These are phyloP conservation scores for Anoplophora glabripennis DNA, from an alignment of 1,140 invertebrate species.

Conservation along the genomic window DNA sequence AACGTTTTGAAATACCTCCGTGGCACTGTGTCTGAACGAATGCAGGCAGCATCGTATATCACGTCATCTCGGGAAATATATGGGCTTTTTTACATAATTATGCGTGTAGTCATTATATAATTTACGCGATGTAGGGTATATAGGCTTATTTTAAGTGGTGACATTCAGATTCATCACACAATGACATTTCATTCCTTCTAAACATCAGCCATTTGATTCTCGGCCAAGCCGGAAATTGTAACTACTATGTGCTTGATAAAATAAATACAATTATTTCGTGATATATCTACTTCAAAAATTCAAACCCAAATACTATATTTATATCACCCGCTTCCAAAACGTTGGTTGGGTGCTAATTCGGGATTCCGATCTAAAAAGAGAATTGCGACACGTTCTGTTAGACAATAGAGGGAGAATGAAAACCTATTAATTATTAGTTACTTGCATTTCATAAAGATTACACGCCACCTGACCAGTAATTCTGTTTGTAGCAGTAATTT, in stretches of 20 bases:
- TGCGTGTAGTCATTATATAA: constrained; percentile 7
- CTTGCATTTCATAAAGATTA: too few species aligned
- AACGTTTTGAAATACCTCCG: background rate
- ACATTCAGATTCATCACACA: constrained; percentile 9
- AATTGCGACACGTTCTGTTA: too few species aligned
- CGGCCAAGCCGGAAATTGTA: constrained; percentile 6
- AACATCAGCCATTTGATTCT: constrained; percentile 8
- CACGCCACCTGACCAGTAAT: too few species aligned
- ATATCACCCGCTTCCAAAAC: background rate
- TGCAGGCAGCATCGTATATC: constrained; percentile 3
- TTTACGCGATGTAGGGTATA: constrained; percentile 1
- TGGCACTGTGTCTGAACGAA: background rate
- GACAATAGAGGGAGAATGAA: too few species aligned
- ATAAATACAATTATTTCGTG: constrained; percentile 9
- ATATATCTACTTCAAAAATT: constrained; percentile 1
- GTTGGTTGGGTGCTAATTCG: background rate
- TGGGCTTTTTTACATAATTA: constrained; percentile 7
- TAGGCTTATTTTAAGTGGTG: constrained; percentile 7
- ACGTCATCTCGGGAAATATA: constrained; percentile 8
- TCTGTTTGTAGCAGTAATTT: too few species aligned
- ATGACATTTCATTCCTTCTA: constrained; percentile 9
- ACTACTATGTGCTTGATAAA: background rate
- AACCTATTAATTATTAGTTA: too few species aligned
- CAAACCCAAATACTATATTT: constrained; percentile 5
- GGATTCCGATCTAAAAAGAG: too few species aligned